These are phyloP conservation scores for Cyprinodon tularosa DNA, from an alignment of 2,113 vertebrate genomes.

Conservation along the genomic window DNA sequence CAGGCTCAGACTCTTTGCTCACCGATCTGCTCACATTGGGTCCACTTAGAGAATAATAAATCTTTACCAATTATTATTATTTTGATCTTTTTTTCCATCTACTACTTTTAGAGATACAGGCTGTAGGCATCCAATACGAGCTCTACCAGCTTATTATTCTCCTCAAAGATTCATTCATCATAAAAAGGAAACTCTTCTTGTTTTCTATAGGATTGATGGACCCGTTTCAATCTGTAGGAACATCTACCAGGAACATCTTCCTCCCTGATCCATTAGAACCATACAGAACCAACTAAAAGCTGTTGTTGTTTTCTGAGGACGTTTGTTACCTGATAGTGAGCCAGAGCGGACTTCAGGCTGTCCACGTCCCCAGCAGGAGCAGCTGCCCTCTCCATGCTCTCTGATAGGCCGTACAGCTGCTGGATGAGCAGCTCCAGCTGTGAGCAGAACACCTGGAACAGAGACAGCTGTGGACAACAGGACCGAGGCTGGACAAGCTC, in stretches of 20 bases:
- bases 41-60: too few species aligned
- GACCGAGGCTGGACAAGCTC: not conserved
- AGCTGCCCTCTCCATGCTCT: slow-evolving; percentile 73
- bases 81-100: too few species aligned
- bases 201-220: too few species aligned
- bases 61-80: too few species aligned
- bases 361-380: slow-evolving; percentile 65
- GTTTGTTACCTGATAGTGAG: slow-evolving; percentile 84
- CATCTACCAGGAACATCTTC: not conserved
- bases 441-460: slow-evolving; percentile 85
- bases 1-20: not conserved
- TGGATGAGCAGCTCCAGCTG: slow-evolving; percentile 87
- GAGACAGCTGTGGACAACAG: not conserved
- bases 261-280: not conserved
- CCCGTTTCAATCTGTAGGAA: too few species aligned
- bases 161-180: too few species aligned
- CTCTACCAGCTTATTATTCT: too few species aligned
- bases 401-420: slow-evolving; percentile 82
- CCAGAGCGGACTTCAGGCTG: slow-evolving; percentile 81
- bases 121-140: too few species aligned
- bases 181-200: too few species aligned
- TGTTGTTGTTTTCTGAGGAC: not conserved
- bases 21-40: not conserved
- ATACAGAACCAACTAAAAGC: too few species aligned
- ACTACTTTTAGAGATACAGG: too few species aligned